A percentile compares a stretch with the other conserved stretches of the same genome.
phyloP scores from a whole-genome alignment of 2,113 vertebrate genomes.

The Phalacrocorax aristotelis region DNA sequence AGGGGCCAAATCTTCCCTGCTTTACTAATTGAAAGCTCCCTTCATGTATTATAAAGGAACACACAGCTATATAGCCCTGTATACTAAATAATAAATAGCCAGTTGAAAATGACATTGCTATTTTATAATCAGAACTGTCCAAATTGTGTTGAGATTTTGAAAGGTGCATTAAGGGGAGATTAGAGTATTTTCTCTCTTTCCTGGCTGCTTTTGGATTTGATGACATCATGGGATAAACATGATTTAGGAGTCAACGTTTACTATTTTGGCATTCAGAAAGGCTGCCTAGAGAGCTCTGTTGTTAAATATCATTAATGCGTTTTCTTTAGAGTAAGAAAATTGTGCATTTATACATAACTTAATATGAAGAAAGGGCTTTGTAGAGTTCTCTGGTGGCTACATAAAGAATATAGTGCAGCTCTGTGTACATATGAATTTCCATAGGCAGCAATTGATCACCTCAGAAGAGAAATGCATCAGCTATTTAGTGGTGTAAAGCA shows the following conservation, averaged over 20 bases:
- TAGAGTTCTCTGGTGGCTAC: neutral
- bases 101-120: constrained; percentile 8
- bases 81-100: constrained; percentile 52
- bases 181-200: neutral
- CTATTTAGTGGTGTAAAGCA: neutral
- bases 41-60: constrained; percentile 49
- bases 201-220: neutral
- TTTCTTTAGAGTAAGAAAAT: neutral
- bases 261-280: neutral
- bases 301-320: neutral
- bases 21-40: constrained; percentile 37
- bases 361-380: neutral
- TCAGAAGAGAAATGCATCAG: neutral
- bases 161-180: neutral
- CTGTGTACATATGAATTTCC: neutral
- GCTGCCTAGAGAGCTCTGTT: neutral
- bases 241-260: neutral
- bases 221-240: neutral
- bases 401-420: neutral
- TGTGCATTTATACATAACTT: constrained; percentile 22
- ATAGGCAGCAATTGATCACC: neutral
- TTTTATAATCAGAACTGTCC: neutral
- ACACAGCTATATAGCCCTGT: neutral
- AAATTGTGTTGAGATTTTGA: neutral
- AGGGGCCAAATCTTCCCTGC: neutral